phyloP scores from a whole-genome alignment of 23 tunicate genomes.

The Ascidia mentula region DNA sequence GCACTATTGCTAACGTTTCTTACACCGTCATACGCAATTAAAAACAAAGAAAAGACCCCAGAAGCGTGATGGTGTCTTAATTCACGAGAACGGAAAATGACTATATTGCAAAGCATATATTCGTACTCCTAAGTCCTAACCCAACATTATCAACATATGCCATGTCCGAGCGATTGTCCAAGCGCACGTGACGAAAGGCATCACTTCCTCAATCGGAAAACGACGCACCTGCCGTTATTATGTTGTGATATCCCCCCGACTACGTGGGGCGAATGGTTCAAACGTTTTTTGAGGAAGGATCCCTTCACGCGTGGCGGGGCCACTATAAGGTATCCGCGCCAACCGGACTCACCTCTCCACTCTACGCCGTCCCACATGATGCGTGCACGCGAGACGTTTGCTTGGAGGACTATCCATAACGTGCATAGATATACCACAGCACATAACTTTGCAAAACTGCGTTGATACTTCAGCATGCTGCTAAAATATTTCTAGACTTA shows the following conservation, averaged over 20 bases:
- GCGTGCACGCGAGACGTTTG: background rate
- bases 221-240: background rate
- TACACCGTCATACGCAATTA: too few relatives aligned
- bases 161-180: background rate
- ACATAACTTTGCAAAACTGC: background rate
- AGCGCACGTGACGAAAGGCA: background rate
- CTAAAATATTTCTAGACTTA: background rate
- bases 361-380: constrained; percentile 50
- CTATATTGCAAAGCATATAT: background rate
- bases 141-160: background rate
- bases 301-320: background rate
- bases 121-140: background rate
- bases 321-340: background rate
- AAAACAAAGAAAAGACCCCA: too few relatives aligned
- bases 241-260: background rate
- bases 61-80: too few relatives aligned
- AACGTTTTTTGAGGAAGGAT: background rate
- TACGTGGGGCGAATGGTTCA: background rate
- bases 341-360: constrained; percentile 39
- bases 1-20: too few relatives aligned
- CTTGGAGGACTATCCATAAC: background rate
- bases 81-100: too few relatives aligned
- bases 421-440: background rate
- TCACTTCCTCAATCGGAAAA: background rate
- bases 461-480: background rate